phyloP scores from a whole-genome alignment of 2,113 vertebrate species.

The Rattus norvegicus region GRCr8 NC_086030.1:35444001-35444500 shows the following conservation, averaged over 20 bases:
- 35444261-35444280: neutral
- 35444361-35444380: too few species aligned
- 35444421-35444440: neutral
- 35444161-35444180: neutral
- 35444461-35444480: neutral
- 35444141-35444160: neutral
- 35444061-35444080: neutral
- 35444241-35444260: neutral
- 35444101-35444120: neutral
- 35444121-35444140: too few species aligned
- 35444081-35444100: neutral
- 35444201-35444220: neutral
- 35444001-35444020: neutral
- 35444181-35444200: neutral
- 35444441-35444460: neutral
- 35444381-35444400: neutral
- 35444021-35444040: neutral
- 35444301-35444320: neutral
- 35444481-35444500: neutral
- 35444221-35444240: neutral
- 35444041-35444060: neutral
- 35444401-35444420: too few species aligned
- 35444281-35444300: too few species aligned
- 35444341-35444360: too few species aligned
- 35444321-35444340: neutral